Base-by-base conservation (phyloP, 2,113 vertebrate genomes). In the Pangasianodon hypophthalmus region DNA sequence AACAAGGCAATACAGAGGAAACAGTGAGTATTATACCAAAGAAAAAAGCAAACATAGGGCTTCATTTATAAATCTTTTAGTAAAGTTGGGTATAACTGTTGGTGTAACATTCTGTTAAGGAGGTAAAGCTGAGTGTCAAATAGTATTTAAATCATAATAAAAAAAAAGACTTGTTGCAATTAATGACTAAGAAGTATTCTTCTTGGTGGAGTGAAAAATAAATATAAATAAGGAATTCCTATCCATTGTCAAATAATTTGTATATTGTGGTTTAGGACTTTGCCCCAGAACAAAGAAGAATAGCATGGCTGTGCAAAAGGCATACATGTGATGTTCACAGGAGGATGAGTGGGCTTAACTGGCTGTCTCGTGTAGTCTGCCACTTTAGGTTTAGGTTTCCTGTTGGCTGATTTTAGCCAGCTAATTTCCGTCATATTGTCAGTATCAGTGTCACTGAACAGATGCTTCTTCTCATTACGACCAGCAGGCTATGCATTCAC, bases 391-490 rank as follows among this genome's bases (percentile, higher is more conserved):
- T 98, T 99, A 52, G 96, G 75, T 91, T 95, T 97, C 89, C 91
- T 94, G 88, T 90, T 94, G 0, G 97, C 95, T 80, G 97, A 96
- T 54, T 73, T 96, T 7, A 98, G 93, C 98, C 98, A 99, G 90
- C 98, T 98, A 71, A 97, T 95, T 71, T 98, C 97, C 67, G 91
- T 96, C 88, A 41, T 56, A 29, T 90, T 90, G 84, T 98, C 98
- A 83, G 96, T 96, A 86, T 99, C 97, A 85, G 96, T 96, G 92
- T 98, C 97, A 95, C 97, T 99, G 81, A 99, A 98, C 81, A 98
- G 94, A 92, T 97, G 96, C 91, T 96, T 98, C 92, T 95, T 97
- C 73, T 91, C 94, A 90, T 92, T 77, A 79, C 85, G 93, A 90
- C 44, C 48, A 75, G 32, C 5, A 81, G 73, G 50, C 89, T 90